Conservation (phyloP, 1,140 invertebrate species). For the Lucilia sericata region DNA sequence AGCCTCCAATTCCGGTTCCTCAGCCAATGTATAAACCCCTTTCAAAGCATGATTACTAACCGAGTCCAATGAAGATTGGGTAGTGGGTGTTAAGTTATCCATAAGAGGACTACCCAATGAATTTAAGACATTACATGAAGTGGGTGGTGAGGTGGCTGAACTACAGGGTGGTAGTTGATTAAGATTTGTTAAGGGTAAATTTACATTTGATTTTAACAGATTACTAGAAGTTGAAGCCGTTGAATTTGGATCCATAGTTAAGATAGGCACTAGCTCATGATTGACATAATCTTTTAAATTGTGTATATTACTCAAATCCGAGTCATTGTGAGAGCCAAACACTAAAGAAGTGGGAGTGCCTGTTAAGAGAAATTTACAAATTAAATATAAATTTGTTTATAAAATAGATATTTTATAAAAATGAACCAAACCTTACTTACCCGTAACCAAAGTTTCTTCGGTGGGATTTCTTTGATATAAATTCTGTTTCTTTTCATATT, state of each 20-base stretch:
- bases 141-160: background rate
- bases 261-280: slow-evolving; percentile 66
- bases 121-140: background rate
- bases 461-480: slow-evolving; percentile 75
- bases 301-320: slow-evolving; percentile 49
- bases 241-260: slow-evolving; percentile 66
- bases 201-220: slow-evolving; percentile 45
- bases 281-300: slow-evolving; percentile 62
- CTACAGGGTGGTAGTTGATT: background rate
- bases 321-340: slow-evolving; percentile 49
- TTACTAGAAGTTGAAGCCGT: slow-evolving; percentile 48
- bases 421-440: slow-evolving; percentile 48
- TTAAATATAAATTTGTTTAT: background rate
- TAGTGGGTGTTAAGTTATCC: slow-evolving; percentile 58
- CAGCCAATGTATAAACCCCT: slow-evolving; percentile 75
- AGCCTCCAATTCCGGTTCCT: slow-evolving; percentile 74
- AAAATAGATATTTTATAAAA: background rate
- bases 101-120: slow-evolving; percentile 55
- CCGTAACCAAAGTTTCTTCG: slow-evolving; percentile 72
- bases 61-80: slow-evolving; percentile 49
- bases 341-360: slow-evolving; percentile 74
- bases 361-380: slow-evolving; percentile 46
- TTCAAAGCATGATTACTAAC: slow-evolving; percentile 60
- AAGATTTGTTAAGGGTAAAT: slow-evolving; percentile 46
- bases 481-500: slow-evolving; percentile 73